Evolutionary conservation across 2,113 vertebrate genomes (phyloP).

Genomic region (Panthera uncia): DNA sequence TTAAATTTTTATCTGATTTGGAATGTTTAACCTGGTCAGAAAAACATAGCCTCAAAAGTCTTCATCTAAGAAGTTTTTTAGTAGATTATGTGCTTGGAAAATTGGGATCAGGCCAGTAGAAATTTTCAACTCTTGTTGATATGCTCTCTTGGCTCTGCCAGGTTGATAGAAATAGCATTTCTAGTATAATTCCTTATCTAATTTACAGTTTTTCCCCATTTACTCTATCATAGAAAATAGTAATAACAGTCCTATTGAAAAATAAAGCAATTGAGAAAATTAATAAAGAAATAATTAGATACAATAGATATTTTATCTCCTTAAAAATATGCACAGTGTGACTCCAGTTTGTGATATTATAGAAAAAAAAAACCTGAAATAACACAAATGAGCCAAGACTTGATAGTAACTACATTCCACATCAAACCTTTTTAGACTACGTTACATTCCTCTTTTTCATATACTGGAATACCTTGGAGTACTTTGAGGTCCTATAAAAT

Average conservation of each 20-base stretch:
- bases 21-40: background rate
- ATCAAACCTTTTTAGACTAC: background rate
- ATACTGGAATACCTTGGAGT: background rate
- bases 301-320: background rate
- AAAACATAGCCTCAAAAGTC: conserved; percentile 8
- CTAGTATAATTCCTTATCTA: background rate
- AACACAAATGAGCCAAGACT: background rate
- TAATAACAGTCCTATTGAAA: background rate
- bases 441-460: background rate
- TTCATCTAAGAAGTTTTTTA: background rate
- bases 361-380: background rate
- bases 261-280: background rate
- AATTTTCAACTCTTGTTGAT: background rate
- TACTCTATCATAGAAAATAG: background rate
- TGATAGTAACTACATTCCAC: background rate
- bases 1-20: conserved; percentile 42
- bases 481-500: background rate
- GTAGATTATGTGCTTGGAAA: background rate
- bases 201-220: background rate
- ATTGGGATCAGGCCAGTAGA: background rate
- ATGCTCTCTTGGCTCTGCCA: background rate
- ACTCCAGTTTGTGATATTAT: background rate
- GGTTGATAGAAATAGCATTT: background rate
- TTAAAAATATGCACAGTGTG: background rate
- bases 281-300: background rate